A percentile compares a stretch with the other conserved stretches of the same genome.
These are phyloP conservation scores for Microtus montanus DNA, from an alignment of 2,113 vertebrate genomes.

Conservation along the genomic window DNA sequence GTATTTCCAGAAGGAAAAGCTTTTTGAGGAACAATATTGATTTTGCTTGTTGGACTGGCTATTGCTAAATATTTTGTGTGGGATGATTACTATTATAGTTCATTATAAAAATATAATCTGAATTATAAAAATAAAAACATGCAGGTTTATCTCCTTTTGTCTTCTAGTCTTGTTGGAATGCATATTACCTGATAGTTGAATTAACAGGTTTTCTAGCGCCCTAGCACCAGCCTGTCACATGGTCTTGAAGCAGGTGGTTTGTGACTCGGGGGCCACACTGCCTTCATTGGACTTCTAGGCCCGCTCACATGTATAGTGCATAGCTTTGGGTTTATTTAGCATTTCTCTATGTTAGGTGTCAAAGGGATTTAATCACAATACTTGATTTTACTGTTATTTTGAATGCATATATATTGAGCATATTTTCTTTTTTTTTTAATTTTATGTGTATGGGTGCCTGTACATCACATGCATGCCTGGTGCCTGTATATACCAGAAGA, in stretches of 20 bases:
- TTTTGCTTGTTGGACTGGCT: not conserved
- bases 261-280: not conserved
- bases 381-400: slow-evolving; percentile 21
- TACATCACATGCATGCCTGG: not conserved
- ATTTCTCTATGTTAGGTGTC: not conserved
- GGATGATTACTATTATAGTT: not conserved
- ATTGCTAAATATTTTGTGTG: slow-evolving; percentile 33
- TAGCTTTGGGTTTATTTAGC: not conserved
- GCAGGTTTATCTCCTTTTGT: not conserved
- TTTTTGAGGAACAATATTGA: not conserved
- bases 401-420: slow-evolving; percentile 6
- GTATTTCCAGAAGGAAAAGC: not conserved
- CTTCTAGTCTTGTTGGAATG: not conserved
- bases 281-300: not conserved
- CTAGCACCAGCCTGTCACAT: not conserved
- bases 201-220: not conserved
- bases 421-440: not conserved
- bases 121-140: not conserved
- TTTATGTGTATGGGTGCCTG: not conserved
- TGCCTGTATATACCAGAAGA: not conserved
- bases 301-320: not conserved
- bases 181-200: not conserved
- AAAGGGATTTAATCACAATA: slow-evolving; percentile 1
- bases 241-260: not conserved
- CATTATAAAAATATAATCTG: not conserved